A percentile compares a stretch with the other conserved stretches of the same genome.
Conservation (phyloP, 2,113 vertebrate species). For the Pardalotus punctatus region DNA sequence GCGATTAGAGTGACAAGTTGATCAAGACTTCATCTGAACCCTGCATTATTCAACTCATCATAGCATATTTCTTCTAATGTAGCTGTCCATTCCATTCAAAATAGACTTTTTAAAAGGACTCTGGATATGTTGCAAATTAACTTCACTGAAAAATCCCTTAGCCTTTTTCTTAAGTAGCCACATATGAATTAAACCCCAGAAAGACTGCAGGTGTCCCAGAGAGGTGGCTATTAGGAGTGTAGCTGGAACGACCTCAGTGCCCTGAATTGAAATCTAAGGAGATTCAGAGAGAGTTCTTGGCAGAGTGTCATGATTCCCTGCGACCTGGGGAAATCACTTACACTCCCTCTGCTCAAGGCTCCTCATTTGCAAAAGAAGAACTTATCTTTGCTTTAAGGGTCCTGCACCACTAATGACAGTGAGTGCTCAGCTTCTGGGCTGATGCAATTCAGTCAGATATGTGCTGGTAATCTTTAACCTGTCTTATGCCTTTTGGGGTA, state of each 20-base stretch:
- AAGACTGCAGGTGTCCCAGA: not conserved
- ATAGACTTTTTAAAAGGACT: not conserved
- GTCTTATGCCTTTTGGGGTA: not conserved
- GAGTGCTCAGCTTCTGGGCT: not conserved
- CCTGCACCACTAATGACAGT: not conserved
- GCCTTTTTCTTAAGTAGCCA: not conserved
- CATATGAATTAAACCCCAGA: not conserved
- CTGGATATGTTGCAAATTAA: not conserved
- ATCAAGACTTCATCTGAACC: slow-evolving; percentile 21
- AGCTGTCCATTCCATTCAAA: not conserved
- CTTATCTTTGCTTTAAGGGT: not conserved
- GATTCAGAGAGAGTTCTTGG: not conserved
- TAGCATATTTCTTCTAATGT: not conserved
- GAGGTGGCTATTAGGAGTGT: not conserved
- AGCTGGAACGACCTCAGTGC: not conserved
- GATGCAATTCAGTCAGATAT: not conserved
- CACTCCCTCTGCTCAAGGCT: not conserved
- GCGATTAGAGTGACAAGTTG: not conserved
- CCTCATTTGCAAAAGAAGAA: not conserved
- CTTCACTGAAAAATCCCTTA: not conserved
- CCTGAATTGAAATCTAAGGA: not conserved
- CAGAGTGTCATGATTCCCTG: not conserved
- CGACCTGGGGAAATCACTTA: not conserved
- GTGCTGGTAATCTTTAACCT: not conserved
- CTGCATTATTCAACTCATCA: not conserved